Evolutionary conservation across 2,113 vertebrate genomes (phyloP), one percentile per base, ranked within the genome.

Genomic region (Tenebrosternarchus preto): DNA sequence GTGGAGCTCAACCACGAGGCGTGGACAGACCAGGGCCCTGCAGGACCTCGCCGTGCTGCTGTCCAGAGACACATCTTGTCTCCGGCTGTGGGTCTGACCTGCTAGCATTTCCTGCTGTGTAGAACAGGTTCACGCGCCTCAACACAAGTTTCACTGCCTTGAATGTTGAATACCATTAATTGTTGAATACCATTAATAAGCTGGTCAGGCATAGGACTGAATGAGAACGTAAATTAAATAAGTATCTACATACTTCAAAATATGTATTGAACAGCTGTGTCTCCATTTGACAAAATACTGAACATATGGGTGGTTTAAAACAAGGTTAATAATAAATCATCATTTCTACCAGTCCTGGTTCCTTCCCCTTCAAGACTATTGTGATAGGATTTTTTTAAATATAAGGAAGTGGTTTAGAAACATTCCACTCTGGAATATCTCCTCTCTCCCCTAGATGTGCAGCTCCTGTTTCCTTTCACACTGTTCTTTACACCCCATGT

Each of bases 391-490:
- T 2, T 22, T 68, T 22, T 12, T 4, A 39, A 20, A n/a, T 68
- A 8, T 39, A 4, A 68, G 64, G 64, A 36, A 68, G 64, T 68
- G 29, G 63, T 66, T 50, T 50, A 2, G 43, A 66, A 66, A 68
- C 33, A 68, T 12, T 39, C 64, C 33, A 31, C 31, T 68, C 64
- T 36, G 1, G 39, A 43, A 33, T 68, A 39, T 20, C 25, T 39
- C 64, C 39, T 19, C 64, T 39, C 64, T 36, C 36, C 36, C 64
- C 64, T 68, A 33, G 33, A 39, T 2, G 7, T 50, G 64, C 64
- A 39, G 64, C 17, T 43, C 43, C 57, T 76, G 72, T 80, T 76
- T 72, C 36, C 24, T 70, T 12, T 76, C 66, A 22, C 64, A 20
- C 19, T 12, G 64, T 36, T 33, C 9, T 53, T 67, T 67, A 36